phyloP scores from a whole-genome alignment of 37 sponge, comb jelly and placozoan genomes.

The Spongilla lacustris region DNA sequence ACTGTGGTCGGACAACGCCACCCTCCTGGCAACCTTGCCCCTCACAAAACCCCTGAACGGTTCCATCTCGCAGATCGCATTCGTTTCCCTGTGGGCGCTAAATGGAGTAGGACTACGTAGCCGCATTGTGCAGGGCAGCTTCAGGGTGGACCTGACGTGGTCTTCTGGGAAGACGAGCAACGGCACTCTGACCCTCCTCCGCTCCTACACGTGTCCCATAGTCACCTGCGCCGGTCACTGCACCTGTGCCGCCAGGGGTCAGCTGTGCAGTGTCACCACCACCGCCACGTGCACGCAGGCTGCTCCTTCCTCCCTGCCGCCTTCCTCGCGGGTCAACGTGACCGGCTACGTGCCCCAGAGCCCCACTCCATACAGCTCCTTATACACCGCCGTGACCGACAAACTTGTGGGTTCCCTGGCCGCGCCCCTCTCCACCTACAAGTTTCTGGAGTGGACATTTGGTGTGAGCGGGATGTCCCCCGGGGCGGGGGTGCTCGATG shows the following conservation, averaged over 20 bases:
- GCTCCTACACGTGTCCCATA: slow-evolving; percentile 50
- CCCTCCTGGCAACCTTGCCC: background rate
- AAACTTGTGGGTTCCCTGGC: slow-evolving; percentile 6
- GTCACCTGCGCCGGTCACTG: slow-evolving; percentile 79
- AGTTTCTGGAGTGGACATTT: slow-evolving; percentile 67
- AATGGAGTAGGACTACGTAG: slow-evolving; percentile 79
- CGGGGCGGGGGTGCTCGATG: slow-evolving; percentile 55
- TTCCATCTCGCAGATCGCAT: slow-evolving; percentile 17
- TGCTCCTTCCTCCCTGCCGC: slow-evolving; percentile 5
- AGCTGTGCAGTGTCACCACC: slow-evolving; percentile 27
- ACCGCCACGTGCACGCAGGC: background rate
- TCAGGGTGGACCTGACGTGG: slow-evolving; percentile 29
- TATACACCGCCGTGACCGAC: slow-evolving; percentile 46
- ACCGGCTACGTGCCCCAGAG: too few relatives aligned
- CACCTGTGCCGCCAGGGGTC: slow-evolving; percentile 67
- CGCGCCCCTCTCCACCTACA: slow-evolving; percentile 2
- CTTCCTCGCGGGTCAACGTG: background rate
- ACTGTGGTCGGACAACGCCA: background rate
- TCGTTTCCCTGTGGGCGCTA: slow-evolving; percentile 70
- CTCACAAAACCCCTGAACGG: slow-evolving; percentile 1
- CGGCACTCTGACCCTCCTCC: slow-evolving; percentile 43
- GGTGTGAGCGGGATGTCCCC: slow-evolving; percentile 18
- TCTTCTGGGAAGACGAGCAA: background rate
- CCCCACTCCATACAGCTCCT: background rate
- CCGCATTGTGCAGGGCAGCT: slow-evolving; percentile 52